Base-by-base conservation (phyloP, 2,888 invertebrate species). In the Kryphioiulus occultus region DNA sequence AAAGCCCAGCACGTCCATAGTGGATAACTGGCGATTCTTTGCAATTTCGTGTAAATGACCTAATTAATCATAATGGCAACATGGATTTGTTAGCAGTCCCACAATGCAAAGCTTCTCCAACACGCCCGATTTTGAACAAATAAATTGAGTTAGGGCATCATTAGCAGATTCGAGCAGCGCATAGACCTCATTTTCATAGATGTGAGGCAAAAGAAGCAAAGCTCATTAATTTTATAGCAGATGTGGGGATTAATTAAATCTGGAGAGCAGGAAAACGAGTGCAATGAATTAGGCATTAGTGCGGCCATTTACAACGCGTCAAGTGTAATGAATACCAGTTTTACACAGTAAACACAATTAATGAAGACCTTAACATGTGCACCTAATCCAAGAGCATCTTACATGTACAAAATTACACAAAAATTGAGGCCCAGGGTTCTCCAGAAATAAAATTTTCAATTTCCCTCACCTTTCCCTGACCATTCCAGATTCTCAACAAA, bases 141-240 rank as follows among this genome's bases (percentile, higher is more conserved):
- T 78, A 78, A 78, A 78, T 78, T 15, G 78, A 17, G 30, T 30
- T 78, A 15, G 26, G 7, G 78, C 30, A 30, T 78, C 78, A 78
- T 78, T 78, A 78, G 78, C 78, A 30, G 30, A 4, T 78, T 59
- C 22, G 59, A 22, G 59, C 7, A 44, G 44, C 44, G 22, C 9
- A 44, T 9, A 59, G 22, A 22, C 59, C 59, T 22, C 59, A 22
- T 59, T 59, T 59, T 78, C 78, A 30, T 78, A 30, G 78, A 12
- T 30, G 78, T 12, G 26, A 78, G 30, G 78, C 26, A 78, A 30
- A 78, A 78, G 78, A 30, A 30, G 78, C 30, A 30, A 30, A 78
- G 26, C 78, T 78, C 78, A 78, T 78, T 78, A 78, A 78, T 78
- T 78, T 78, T 78, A 78, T 78, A 78, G 78, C 78, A 78, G 78